A percentile compares a stretch with the other conserved stretches of the same genome.
These are phyloP conservation scores for Sclerodermus sp. DNA, from an alignment of 2,888 invertebrate genomes.

Conservation along the genomic window DNA sequence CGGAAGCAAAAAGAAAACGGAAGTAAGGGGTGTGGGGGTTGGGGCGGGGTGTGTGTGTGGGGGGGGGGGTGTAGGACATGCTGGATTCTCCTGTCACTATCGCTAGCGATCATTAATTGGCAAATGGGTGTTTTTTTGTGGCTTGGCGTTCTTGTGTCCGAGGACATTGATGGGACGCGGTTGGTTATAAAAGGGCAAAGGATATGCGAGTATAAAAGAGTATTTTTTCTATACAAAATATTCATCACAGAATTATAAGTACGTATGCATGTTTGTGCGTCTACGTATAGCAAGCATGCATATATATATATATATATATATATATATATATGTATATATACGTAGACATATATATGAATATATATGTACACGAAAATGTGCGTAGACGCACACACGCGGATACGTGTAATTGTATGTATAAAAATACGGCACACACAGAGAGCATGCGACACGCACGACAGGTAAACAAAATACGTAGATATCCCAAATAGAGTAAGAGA, in stretches of 20 bases:
- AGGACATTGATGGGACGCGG: constrained; percentile 24
- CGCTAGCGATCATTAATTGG: constrained; percentile 51
- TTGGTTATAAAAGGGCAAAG: constrained; percentile 11
- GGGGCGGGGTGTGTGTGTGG: no score
- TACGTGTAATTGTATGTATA: no score
- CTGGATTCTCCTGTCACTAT: constrained; percentile 58
- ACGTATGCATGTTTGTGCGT: constrained; percentile 24
- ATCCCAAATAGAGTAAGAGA: constrained; percentile 49
- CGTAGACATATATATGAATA: constrained; percentile 34
- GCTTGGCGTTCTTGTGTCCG: constrained; percentile 26
- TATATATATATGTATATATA: constrained; percentile 31
- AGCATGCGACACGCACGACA: constrained; percentile 59
- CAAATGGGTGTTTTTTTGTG: constrained; percentile 24
- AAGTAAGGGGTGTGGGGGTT: constrained; percentile 11
- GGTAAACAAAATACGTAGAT: constrained; percentile 50
- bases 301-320: constrained; percentile 35
- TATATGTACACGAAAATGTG: constrained; percentile 20
- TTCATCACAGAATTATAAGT: constrained; percentile 24
- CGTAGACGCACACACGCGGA: no score
- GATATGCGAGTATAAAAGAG: constrained; percentile 27
- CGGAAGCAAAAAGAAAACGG: neutral
- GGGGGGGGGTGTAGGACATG: no score
- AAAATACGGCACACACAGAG: constrained; percentile 56
- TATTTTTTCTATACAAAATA: constrained; percentile 28
- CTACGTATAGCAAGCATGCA: constrained; percentile 25